Evolutionary conservation across 64 coral and sea anemone species (phyloP).

Genomic region (Montipora capricornis): DNA sequence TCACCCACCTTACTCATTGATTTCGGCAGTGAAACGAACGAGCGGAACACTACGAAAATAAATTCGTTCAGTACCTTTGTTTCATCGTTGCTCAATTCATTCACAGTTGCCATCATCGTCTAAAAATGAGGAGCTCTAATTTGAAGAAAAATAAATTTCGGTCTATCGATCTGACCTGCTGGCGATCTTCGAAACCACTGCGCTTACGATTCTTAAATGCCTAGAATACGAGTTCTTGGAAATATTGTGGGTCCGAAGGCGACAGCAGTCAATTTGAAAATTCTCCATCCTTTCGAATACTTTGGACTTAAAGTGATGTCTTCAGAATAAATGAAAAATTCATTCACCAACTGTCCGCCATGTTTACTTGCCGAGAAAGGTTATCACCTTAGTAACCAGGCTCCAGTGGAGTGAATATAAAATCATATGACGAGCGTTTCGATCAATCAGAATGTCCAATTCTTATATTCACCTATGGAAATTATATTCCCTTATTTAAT

Average conservation of each 20-base stretch:
- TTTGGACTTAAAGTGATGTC: conserved; percentile 38
- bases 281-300: conserved; percentile 42
- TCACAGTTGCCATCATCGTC: no score
- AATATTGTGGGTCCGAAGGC: conserved; percentile 4
- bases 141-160: no score
- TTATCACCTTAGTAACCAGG: no score
- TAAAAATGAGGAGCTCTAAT: no score
- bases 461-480: background rate
- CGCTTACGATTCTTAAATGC: background rate
- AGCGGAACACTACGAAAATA: no score
- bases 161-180: background rate
- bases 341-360: background rate
- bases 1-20: no score
- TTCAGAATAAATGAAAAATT: conserved; percentile 32
- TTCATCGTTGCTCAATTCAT: no score
- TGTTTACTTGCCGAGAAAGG: no score
- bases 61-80: no score
- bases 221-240: conserved; percentile 29
- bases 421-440: no score
- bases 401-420: no score
- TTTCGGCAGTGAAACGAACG: no score
- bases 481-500: background rate
- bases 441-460: background rate
- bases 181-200: background rate
- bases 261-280: conserved; percentile 32